Base-by-base conservation (phyloP, 2,888 invertebrate genomes). In the Melanotus villosus region DNA sequence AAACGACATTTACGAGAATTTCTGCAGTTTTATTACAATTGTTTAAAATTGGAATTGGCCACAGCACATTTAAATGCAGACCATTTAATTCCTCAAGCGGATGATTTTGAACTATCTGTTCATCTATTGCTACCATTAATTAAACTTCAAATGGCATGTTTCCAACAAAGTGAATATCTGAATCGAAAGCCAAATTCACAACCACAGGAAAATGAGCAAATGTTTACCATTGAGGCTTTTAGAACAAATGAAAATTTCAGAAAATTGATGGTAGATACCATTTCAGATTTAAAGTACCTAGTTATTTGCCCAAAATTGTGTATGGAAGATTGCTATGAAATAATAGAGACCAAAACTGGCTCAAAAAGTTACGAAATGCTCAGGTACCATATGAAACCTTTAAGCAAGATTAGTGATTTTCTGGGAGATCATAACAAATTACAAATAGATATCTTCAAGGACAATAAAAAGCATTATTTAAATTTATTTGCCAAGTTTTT, bases 371-470 rank as follows among this genome's bases (percentile, higher is more conserved):
- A 52, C 32, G 18, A 52, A 10, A 6, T 52, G 14, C 7, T 52
- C 3, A 18, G 6, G 12, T 32, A 52, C 18, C 30, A 52, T 32
- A 21, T 78, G 9, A 70, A 32, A 4, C 70, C 65, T 1, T 38
- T 76, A 4, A 73, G 70, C 47, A 74, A 78, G 58, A 68, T 65
- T 26, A 62, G 65, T 34, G 80, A 81, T 21, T 80, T 75, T 62
- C 19, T 80, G 19, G 80, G 80, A 6, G 73, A 76, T 26, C 80
- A 81, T 64, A 80, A 68, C 54, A 78, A 72, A 69, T 66, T 76
- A 23, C 73, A 67, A 69, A 76, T 76, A 19, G 58, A 58, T 30
- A 67, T 75, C 34, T 59, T 45, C 7, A 19, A 36, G 1, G 45
- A 71, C 26, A 41, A 59, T n/a, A 56, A 74, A 12, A 56, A 64